Conservation (phyloP, 2,888 invertebrate species). For the Xanthia icteritia region DNA sequence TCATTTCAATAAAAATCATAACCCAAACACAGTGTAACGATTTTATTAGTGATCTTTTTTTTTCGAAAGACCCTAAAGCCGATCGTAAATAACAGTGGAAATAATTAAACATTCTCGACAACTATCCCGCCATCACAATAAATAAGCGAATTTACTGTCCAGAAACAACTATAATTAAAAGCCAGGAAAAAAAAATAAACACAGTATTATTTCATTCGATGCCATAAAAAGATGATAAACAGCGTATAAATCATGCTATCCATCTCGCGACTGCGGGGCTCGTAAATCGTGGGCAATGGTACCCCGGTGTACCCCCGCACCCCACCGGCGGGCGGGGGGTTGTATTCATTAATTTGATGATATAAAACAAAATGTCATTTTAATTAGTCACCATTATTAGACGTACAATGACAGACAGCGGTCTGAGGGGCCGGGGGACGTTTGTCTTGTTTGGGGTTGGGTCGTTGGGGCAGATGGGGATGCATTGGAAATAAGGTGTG, state of each 20-base stretch:
- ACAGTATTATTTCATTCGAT: conserved; percentile 73
- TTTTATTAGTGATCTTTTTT: conserved; percentile 64
- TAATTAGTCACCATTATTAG: conserved; percentile 84
- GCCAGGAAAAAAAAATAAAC: conserved; percentile 65
- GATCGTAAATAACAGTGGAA: conserved; percentile 60
- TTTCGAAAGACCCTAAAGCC: conserved; percentile 53
- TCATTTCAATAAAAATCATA: conserved; percentile 61
- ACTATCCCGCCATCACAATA: conserved; percentile 64
- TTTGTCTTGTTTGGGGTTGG: conserved; percentile 76
- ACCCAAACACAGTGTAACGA: conserved; percentile 55
- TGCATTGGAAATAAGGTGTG: conserved; percentile 44
- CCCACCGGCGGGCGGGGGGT: conserved; percentile 62
- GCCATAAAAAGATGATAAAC: conserved; percentile 82
- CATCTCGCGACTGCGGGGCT: conserved; percentile 71
- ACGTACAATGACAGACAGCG: conserved; percentile 79
- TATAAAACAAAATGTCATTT: conserved; percentile 85
- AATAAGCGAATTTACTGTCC: conserved; percentile 69
- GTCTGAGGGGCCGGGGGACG: conserved; percentile 68
- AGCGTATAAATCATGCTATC: conserved; percentile 81
- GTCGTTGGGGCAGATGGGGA: conserved; percentile 60
- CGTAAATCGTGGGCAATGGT: conserved; percentile 74
- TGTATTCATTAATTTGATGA: conserved; percentile 83
- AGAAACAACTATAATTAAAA: conserved; percentile 72
- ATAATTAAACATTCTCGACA: conserved; percentile 66
- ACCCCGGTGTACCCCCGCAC: conserved; percentile 62